phyloP scores from a whole-genome alignment of 2,113 vertebrate species.

The Oryzias curvinotus region DNA sequence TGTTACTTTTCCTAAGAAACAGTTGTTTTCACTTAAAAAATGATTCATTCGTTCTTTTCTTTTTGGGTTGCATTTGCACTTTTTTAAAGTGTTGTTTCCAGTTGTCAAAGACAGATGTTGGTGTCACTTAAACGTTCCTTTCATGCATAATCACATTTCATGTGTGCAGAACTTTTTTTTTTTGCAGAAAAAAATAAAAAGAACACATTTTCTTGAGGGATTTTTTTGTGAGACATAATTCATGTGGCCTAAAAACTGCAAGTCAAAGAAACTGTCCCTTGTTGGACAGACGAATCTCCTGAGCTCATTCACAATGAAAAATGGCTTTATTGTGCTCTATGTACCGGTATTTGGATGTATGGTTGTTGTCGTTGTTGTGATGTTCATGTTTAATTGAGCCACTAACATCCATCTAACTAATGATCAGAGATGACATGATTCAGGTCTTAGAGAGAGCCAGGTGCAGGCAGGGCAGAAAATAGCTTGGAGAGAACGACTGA shows the following conservation, averaged over 20 bases:
- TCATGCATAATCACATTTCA: too few species aligned
- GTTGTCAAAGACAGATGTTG: conserved; percentile 20
- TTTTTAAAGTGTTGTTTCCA: conserved; percentile 1
- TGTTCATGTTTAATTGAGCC: conserved; percentile 39
- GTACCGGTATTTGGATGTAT: neutral
- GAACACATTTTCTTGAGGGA: neutral
- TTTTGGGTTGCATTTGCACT: neutral
- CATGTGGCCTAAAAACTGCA: conserved; percentile 8
- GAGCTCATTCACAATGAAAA: conserved; percentile 11
- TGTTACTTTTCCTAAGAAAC: neutral
- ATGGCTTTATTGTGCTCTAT: neutral
- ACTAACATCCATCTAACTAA: conserved; percentile 65
- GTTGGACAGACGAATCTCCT: neutral
- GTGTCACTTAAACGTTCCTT: conserved; percentile 29
- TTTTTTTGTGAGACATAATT: too few species aligned
- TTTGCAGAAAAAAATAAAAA: neutral
- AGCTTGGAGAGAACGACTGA: conserved; percentile 58
- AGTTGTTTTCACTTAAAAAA: neutral
- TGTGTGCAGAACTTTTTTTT: neutral
- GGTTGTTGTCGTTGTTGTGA: conserved; percentile 16
- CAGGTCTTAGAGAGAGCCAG: conserved; percentile 62
- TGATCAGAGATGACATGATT: conserved; percentile 64
- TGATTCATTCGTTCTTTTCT: neutral
- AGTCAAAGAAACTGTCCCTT: conserved; percentile 7
- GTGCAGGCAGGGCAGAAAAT: conserved; percentile 68